phyloP scores from a whole-genome alignment of 2,888 invertebrate genomes.

The Drosophila bunnanda region DNA sequence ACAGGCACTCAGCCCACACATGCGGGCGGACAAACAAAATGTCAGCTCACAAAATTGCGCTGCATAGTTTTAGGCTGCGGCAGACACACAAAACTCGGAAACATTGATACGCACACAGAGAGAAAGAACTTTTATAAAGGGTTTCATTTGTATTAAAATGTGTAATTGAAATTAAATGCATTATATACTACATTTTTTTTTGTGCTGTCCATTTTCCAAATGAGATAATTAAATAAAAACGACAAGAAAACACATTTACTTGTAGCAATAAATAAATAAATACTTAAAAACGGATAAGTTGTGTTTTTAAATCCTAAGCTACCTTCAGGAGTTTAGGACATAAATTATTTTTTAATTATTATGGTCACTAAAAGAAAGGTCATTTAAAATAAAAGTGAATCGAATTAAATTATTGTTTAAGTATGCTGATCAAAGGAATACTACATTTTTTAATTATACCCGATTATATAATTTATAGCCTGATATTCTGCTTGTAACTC shows the following conservation, averaged over 20 bases:
- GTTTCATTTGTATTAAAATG: not conserved
- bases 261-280: not conserved
- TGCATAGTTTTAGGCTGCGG: conserved; percentile 70
- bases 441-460: too few species aligned
- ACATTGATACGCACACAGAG: conserved; percentile 38
- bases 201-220: not conserved
- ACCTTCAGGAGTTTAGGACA: too few species aligned
- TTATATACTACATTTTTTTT: accelerated
- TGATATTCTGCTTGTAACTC: not conserved
- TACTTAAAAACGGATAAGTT: not conserved
- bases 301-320: too few species aligned
- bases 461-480: too few species aligned
- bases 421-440: too few species aligned
- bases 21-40: conserved; percentile 50
- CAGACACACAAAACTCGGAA: conserved; percentile 38
- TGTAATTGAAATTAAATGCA: not conserved
- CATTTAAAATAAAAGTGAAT: too few species aligned
- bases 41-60: conserved; percentile 61
- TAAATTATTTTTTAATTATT: too few species aligned
- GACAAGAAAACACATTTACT: not conserved
- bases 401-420: too few species aligned
- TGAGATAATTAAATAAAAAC: not conserved
- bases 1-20: conserved; percentile 12
- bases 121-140: not conserved
- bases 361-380: too few species aligned